These are phyloP conservation scores for Anorthoa munda DNA, from an alignment of 2,888 invertebrate species.

Conservation along the genomic window DNA sequence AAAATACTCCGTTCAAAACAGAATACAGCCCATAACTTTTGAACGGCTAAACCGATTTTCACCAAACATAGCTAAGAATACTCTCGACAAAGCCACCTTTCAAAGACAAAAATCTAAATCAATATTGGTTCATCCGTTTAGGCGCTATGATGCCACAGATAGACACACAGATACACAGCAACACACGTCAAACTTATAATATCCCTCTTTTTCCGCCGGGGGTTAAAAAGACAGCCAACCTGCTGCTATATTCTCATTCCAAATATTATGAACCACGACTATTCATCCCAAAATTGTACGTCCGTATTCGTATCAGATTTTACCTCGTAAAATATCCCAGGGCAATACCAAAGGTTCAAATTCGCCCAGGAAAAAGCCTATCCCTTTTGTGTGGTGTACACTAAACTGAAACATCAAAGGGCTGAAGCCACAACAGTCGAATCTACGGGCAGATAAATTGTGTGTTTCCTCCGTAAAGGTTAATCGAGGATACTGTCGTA, in stretches of 20 bases:
- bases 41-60: too few species aligned
- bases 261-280: constrained; percentile 2
- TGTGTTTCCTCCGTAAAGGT: constrained; percentile 30
- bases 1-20: too few species aligned
- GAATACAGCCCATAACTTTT: too few species aligned
- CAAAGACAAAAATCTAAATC: too few species aligned
- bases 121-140: too few species aligned
- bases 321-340: constrained; percentile 16
- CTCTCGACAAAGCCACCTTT: too few species aligned
- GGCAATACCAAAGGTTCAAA: constrained; percentile 30
- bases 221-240: too few species aligned
- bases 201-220: too few species aligned
- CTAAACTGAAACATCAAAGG: constrained; percentile 57
- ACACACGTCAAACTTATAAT: too few species aligned
- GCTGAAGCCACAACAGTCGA: constrained; percentile 51
- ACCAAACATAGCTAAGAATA: too few species aligned
- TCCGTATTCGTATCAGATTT: not conserved
- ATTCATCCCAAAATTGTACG: not conserved
- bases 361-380: constrained; percentile 18
- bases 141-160: too few species aligned
- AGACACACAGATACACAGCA: too few species aligned
- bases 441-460: constrained; percentile 41
- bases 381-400: constrained; percentile 45
- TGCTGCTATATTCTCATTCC: not conserved
- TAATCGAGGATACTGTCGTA: constrained; percentile 25